These are phyloP conservation scores for Ochotona curzoniae DNA, from an alignment of 2,113 vertebrate species.

Conservation along the genomic window DNA sequence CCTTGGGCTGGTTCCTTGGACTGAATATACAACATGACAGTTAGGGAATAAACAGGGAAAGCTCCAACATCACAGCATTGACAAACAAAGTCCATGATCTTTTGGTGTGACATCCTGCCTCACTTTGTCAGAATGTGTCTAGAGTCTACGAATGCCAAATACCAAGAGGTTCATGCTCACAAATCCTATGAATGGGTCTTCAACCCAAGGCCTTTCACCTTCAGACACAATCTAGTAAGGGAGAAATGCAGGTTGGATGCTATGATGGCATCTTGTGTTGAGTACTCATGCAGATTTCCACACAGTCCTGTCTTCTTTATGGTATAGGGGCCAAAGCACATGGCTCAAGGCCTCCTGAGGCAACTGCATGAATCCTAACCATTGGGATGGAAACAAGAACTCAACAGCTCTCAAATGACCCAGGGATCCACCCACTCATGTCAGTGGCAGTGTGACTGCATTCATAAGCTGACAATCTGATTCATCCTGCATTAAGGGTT, in stretches of 20 bases:
- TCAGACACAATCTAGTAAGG: neutral
- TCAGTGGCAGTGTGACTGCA: neutral
- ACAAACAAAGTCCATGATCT: neutral
- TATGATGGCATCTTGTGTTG: neutral
- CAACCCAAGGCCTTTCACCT: neutral
- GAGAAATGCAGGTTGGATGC: neutral
- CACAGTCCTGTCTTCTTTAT: neutral
- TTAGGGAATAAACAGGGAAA: neutral
- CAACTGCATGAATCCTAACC: neutral
- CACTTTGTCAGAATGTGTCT: neutral
- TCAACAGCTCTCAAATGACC: neutral
- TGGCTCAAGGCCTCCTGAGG: neutral
- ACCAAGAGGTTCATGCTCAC: neutral
- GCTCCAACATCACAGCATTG: neutral
- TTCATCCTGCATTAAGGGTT: slow-evolving; percentile 47
- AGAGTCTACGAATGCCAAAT: neutral
- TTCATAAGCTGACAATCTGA: neutral
- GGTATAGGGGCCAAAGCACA: neutral
- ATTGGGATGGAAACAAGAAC: neutral
- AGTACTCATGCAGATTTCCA: neutral
- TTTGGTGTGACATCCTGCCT: neutral
- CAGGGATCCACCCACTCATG: neutral
- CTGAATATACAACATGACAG: neutral
- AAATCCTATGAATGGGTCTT: neutral
- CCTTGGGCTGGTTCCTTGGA: neutral